These are phyloP conservation scores for Lochmaea crataegi DNA, from an alignment of 2,888 invertebrate species.

Conservation along the genomic window DNA sequence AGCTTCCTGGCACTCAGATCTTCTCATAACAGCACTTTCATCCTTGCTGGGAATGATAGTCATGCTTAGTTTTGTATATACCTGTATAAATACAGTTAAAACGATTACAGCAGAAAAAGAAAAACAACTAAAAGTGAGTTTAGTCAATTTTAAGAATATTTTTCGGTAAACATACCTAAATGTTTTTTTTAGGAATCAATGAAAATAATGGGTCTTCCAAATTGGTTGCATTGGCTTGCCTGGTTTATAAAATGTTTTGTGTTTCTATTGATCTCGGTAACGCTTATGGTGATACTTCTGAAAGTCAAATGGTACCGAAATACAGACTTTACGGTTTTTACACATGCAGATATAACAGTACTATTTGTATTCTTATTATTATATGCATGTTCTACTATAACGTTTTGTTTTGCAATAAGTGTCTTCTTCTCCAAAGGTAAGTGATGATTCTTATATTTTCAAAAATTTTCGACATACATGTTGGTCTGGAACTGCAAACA, in stretches of 20 bases:
- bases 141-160: not conserved
- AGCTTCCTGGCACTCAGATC: constrained; percentile 76
- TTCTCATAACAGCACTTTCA: constrained; percentile 74
- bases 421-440: constrained; percentile 82
- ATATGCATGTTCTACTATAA: constrained; percentile 78
- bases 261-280: constrained; percentile 69
- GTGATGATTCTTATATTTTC: not conserved
- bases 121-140: constrained; percentile 75
- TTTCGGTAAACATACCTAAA: not conserved
- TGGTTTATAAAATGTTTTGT: constrained; percentile 84
- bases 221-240: constrained; percentile 86
- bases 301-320: constrained; percentile 61
- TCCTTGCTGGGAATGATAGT: constrained; percentile 80
- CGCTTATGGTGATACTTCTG: constrained; percentile 66
- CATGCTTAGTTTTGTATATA: constrained; percentile 83
- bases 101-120: constrained; percentile 82
- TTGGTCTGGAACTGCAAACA: no score
- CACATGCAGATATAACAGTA: constrained; percentile 72
- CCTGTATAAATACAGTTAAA: constrained; percentile 81
- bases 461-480: no score
- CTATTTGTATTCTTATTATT: constrained; percentile 77
- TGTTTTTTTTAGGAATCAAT: constrained; percentile 74
- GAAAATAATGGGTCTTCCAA: constrained; percentile 90
- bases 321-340: constrained; percentile 72
- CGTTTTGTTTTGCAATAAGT: constrained; percentile 83